phyloP scores from a whole-genome alignment of 2,113 vertebrate genomes.

The Suncus etruscus region DNA sequence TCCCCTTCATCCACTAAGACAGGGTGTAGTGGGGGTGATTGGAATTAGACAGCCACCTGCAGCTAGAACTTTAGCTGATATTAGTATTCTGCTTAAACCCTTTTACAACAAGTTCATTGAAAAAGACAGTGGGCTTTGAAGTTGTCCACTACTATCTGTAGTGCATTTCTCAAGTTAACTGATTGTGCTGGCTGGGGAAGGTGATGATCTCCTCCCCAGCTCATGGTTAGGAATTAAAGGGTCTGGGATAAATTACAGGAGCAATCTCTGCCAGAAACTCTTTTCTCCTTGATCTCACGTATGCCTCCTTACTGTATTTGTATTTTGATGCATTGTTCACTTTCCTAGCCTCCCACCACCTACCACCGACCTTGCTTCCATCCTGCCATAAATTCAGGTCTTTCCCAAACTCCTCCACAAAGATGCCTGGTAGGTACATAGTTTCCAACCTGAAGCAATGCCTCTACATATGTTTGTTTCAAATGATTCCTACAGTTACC shows the following conservation, averaged over 20 bases:
- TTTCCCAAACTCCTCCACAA: neutral
- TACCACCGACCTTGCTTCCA: neutral
- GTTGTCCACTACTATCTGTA: slow-evolving; percentile 79
- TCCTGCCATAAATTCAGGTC: neutral
- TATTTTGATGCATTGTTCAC: slow-evolving; percentile 45
- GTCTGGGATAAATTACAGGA: slow-evolving; percentile 79
- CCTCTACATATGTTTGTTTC: neutral
- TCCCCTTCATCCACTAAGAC: slow-evolving; percentile 76
- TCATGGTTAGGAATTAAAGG: slow-evolving; percentile 74
- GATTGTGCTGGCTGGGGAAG: slow-evolving; percentile 58
- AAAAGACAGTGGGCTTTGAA: slow-evolving; percentile 83
- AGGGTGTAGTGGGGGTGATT: slow-evolving; percentile 75
- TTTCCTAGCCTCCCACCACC: neutral
- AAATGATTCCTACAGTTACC: slow-evolving; percentile 37
- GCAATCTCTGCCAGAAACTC: slow-evolving; percentile 68
- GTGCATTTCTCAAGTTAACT: slow-evolving; percentile 82
- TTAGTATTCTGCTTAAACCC: slow-evolving; percentile 79
- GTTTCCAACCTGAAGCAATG: neutral
- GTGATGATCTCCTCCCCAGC: slow-evolving; percentile 77
- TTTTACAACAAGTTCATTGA: slow-evolving; percentile 81
- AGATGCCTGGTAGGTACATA: neutral
- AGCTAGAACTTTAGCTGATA: slow-evolving; percentile 84
- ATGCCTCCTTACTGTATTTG: slow-evolving; percentile 35
- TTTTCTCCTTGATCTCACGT: slow-evolving; percentile 70
- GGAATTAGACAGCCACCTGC: slow-evolving; percentile 88